phyloP scores from a whole-genome alignment of 64 coral and sea anemone genomes.

The Hydrozoanthus tunicans region DNA sequence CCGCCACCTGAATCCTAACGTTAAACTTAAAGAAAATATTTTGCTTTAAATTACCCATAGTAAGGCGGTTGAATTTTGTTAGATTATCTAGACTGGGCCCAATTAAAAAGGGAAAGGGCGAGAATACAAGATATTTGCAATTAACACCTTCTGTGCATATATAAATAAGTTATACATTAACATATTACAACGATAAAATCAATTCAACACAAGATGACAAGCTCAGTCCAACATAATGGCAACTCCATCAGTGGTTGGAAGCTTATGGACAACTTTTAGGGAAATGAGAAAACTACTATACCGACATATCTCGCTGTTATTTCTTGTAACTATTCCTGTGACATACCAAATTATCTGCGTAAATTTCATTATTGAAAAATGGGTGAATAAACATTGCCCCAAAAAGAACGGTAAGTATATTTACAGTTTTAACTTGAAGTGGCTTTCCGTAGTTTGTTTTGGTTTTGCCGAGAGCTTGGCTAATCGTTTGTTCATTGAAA shows the following conservation, averaged over 20 bases:
- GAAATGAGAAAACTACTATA: constrained; percentile 56
- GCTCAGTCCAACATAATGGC: constrained; percentile 42
- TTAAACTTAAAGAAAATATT: too few species aligned
- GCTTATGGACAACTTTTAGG: constrained; percentile 69
- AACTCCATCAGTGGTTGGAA: constrained; percentile 50
- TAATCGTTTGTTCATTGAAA: neutral
- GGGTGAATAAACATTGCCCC: constrained; percentile 2
- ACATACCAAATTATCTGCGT: constrained; percentile 82
- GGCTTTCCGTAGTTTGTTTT: neutral
- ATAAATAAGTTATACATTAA: constrained; percentile 40
- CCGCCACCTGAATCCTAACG: too few species aligned
- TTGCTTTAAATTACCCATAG: too few species aligned
- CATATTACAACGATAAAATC: constrained; percentile 7
- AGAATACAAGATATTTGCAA: too few species aligned
- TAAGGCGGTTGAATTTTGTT: too few species aligned
- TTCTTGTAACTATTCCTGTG: constrained; percentile 61
- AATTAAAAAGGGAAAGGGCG: too few species aligned
- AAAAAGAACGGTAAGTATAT: constrained; percentile 60
- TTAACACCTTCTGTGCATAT: neutral
- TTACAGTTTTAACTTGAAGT: neutral
- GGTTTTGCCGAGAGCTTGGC: neutral
- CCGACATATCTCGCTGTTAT: constrained; percentile 60
- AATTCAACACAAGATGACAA: neutral
- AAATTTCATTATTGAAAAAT: constrained; percentile 77
- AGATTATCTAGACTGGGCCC: too few species aligned